phyloP scores from a whole-genome alignment of 1,140 invertebrate genomes.

The Bombyx mori region ASM3026992v2 NC_085115.1:15488501-15489000 shows the following conservation, averaged over 20 bases:
- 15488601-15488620: constrained; percentile 73
- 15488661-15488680: constrained; percentile 88
- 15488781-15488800: constrained; percentile 40
- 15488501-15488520: constrained; percentile 73
- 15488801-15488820: constrained; percentile 4
- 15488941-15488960: too few species aligned
- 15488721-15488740: constrained; percentile 70
- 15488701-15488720: constrained; percentile 67
- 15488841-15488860: too few species aligned
- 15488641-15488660: constrained; percentile 90
- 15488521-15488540: constrained; percentile 79
- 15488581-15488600: constrained; percentile 73
- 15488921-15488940: too few species aligned
- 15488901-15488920: too few species aligned
- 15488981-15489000: constrained; percentile 12
- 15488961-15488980: not conserved
- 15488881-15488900: too few species aligned
- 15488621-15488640: constrained; percentile 88
- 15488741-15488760: constrained; percentile 64
- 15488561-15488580: constrained; percentile 61
- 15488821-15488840: too few species aligned
- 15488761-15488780: constrained; percentile 71
- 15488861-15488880: too few species aligned
- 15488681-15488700: constrained; percentile 66
- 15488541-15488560: constrained; percentile 76